These are phyloP conservation scores for Bucco capensis DNA, from an alignment of 2,113 vertebrate species.

Conservation along the genomic window DNA sequence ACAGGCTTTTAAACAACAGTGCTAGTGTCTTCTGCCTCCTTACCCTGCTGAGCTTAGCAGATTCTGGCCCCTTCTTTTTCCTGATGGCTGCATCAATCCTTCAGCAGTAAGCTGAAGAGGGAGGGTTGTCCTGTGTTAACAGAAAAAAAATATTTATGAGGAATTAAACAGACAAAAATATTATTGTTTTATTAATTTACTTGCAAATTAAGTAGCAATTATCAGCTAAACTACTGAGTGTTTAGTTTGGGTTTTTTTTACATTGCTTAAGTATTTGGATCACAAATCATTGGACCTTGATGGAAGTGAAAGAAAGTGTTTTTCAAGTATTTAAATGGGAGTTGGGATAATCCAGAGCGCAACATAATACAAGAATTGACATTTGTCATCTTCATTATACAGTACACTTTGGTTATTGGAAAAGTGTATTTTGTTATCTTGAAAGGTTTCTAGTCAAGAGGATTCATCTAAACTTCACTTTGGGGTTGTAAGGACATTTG, in stretches of 20 bases:
- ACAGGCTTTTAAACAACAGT: background rate
- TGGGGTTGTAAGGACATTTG: background rate
- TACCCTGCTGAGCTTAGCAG: background rate
- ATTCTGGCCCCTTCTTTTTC: background rate
- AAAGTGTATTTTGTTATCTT: constrained; percentile 1
- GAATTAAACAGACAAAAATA: background rate
- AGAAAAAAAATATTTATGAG: background rate
- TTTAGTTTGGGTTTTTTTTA: background rate
- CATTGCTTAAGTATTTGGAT: background rate
- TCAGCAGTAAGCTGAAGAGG: background rate
- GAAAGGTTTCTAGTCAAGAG: background rate
- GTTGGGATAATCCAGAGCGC: background rate
- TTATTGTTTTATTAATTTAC: background rate
- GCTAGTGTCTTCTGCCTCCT: background rate
- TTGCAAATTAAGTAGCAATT: background rate
- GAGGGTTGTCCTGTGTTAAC: background rate
- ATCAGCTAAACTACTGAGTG: background rate
- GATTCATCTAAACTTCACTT: background rate
- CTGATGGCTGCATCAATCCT: background rate
- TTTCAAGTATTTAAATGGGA: background rate
- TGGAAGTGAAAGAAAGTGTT: background rate
- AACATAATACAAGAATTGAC: background rate
- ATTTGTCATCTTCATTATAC: background rate
- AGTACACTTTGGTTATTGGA: background rate
- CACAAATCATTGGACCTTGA: background rate